Evolutionary conservation across 2,888 invertebrate species (phyloP).

Genomic region (Fragum sueziense): DNA sequence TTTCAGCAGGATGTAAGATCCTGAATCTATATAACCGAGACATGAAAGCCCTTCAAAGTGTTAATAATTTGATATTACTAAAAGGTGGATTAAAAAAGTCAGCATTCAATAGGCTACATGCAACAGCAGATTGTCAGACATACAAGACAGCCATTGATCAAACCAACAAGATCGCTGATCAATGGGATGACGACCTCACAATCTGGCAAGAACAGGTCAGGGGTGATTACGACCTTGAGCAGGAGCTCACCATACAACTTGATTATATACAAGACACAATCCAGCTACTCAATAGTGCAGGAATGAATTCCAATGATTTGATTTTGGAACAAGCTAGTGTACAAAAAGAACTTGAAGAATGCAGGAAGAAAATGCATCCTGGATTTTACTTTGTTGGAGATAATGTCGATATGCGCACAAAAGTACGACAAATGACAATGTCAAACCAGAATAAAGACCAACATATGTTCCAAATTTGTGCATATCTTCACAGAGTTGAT

Average conservation of each 20-base stretch:
- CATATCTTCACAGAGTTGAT: conserved; percentile 36
- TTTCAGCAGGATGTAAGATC: conserved; percentile 29
- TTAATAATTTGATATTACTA: conserved; percentile 30
- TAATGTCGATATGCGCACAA: conserved; percentile 53
- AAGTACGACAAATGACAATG: conserved; percentile 48
- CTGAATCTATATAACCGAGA: conserved; percentile 30
- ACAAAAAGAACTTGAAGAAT: conserved; percentile 25
- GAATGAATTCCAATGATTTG: not conserved
- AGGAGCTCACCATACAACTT: not conserved
- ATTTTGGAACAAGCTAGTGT: conserved; percentile 1
- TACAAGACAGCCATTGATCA: conserved; percentile 24
- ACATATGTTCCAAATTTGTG: conserved; percentile 53
- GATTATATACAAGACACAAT: not conserved
- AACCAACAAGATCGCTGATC: conserved; percentile 22
- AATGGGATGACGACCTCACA: conserved; percentile 17
- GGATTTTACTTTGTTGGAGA: conserved; percentile 58
- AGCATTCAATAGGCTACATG: conserved; percentile 31
- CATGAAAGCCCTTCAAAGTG: conserved; percentile 12
- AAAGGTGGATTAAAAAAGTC: conserved; percentile 44
- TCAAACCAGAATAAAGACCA: conserved; percentile 43
- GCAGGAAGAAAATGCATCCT: conserved; percentile 29
- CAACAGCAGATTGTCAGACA: conserved; percentile 30
- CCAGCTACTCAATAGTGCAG: not conserved
- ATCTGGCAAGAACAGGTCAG: not conserved
- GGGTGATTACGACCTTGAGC: not conserved